A percentile compares a stretch with the other conserved stretches of the same genome.
phyloP scores from a whole-genome alignment of 2,113 vertebrate species.

The Siphamia tubifer region DNA sequence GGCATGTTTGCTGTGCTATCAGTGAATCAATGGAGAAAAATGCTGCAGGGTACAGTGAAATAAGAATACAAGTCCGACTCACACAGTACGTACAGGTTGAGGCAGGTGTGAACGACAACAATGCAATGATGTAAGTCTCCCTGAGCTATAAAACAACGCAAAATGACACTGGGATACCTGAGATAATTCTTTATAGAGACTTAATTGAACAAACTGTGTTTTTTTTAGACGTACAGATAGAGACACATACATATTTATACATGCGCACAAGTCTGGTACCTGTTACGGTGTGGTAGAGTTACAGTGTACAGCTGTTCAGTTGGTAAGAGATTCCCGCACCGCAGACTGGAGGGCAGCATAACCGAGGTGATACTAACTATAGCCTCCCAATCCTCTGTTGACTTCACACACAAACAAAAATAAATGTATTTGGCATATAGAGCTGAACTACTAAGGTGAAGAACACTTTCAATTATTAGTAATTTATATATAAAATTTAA shows the following conservation, averaged over 20 bases:
- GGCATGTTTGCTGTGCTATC: conserved; percentile 23
- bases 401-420: conserved; percentile 70
- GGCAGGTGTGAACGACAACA: conserved; percentile 43
- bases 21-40: neutral
- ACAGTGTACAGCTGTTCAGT: conserved; percentile 86
- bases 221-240: neutral
- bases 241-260: neutral
- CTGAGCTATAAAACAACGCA: conserved; percentile 1
- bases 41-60: neutral
- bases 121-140: conserved; percentile 23
- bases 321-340: conserved; percentile 86
- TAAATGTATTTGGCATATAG: no score
- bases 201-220: neutral
- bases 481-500: no score
- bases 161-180: neutral
- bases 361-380: conserved; percentile 82
- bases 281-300: conserved; percentile 79
- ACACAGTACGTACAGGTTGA: neutral
- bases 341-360: conserved; percentile 80
- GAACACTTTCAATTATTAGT: neutral
- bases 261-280: conserved; percentile 61
- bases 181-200: conserved; percentile 4
- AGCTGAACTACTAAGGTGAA: no score
- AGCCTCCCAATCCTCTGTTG: conserved; percentile 88
- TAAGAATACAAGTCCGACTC: neutral